Evolutionary conservation across 2,113 vertebrate species (phyloP).

Genomic region (Trachemys scripta): DNA sequence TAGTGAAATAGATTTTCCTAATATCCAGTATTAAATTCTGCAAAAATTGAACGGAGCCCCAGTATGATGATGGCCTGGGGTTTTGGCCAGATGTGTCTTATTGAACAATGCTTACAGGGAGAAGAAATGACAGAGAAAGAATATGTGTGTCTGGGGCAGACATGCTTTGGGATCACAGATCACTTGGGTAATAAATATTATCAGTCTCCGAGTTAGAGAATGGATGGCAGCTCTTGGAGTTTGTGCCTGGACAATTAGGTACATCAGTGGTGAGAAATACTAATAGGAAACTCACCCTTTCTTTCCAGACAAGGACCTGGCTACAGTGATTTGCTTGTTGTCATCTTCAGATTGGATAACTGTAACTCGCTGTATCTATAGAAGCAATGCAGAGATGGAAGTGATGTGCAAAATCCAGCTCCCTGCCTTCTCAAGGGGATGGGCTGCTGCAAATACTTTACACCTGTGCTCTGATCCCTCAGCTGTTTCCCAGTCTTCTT

Average conservation of each 20-base stretch:
- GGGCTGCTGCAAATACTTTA: accelerated
- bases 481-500: background rate
- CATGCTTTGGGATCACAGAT: background rate
- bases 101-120: background rate
- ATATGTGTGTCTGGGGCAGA: background rate
- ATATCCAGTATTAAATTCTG: background rate
- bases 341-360: background rate
- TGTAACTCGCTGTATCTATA: background rate
- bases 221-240: background rate
- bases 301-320: background rate
- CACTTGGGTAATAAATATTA: background rate
- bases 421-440: too few species aligned
- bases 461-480: accelerated
- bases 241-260: background rate
- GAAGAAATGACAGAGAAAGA: background rate
- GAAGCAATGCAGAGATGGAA: accelerated
- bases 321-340: background rate
- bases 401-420: background rate
- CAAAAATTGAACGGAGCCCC: background rate
- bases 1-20: too few species aligned
- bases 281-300: background rate
- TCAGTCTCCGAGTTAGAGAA: background rate
- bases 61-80: background rate
- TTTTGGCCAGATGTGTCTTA: background rate
- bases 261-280: background rate